Conservation (phyloP, 2,113 vertebrate genomes). For the Chionis minor region DNA sequence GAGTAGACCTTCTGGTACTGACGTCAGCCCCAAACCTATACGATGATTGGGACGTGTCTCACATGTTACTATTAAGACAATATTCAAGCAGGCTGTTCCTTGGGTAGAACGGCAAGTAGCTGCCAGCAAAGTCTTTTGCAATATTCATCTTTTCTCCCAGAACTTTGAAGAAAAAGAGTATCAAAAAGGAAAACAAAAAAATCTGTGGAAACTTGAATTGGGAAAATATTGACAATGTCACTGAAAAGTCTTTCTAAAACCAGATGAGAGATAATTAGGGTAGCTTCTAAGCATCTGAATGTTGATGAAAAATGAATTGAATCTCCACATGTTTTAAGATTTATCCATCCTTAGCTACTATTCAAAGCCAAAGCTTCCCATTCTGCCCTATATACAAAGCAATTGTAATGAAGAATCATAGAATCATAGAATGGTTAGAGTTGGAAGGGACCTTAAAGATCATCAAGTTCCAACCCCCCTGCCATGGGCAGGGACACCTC, state of each 20-base stretch:
- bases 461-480: too few relatives aligned
- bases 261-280: neutral
- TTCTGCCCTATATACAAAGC: neutral
- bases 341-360: neutral
- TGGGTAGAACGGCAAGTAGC: neutral
- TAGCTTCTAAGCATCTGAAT: neutral
- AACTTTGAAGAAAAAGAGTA: neutral
- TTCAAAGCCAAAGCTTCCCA: neutral
- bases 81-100: neutral
- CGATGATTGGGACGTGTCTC: neutral
- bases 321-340: neutral
- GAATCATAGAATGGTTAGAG: too few relatives aligned
- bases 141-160: neutral
- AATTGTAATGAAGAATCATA: neutral
- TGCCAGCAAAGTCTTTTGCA: neutral
- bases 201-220: neutral
- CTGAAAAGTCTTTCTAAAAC: neutral
- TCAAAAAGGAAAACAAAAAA: neutral
- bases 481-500: too few relatives aligned
- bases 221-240: neutral
- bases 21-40: neutral
- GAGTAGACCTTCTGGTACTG: neutral
- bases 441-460: too few relatives aligned
- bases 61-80: neutral
- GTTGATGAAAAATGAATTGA: neutral